phyloP scores from a whole-genome alignment of 2,113 vertebrate species.

The Pterocles gutturalis region DNA sequence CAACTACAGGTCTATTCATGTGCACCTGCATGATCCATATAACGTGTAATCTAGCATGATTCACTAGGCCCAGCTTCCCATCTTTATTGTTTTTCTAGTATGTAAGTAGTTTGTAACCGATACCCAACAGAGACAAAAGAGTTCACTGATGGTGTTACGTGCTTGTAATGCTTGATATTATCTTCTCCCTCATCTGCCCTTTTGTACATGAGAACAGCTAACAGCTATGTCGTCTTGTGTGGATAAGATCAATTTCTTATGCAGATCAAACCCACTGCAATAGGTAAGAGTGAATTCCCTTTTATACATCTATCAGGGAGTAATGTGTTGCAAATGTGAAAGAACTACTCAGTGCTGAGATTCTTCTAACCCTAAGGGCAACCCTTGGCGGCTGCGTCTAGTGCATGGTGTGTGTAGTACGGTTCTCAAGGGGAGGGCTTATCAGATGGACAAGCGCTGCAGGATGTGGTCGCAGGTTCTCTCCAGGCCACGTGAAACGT shows the following conservation, averaged over 20 bases:
- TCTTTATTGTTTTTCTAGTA: not conserved
- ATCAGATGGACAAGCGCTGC: not conserved
- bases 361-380: not conserved
- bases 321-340: not conserved
- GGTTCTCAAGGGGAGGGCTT: not conserved
- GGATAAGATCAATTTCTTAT: constrained; percentile 12
- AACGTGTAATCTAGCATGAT: not conserved
- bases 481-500: constrained; percentile 28
- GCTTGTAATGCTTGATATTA: not conserved
- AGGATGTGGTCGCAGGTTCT: not conserved
- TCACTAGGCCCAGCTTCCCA: not conserved
- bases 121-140: not conserved
- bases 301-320: constrained; percentile 14
- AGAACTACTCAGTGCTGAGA: constrained; percentile 20
- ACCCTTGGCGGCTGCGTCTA: not conserved
- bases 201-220: not conserved
- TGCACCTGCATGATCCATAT: not conserved
- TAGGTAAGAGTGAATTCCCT: not conserved
- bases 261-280: not conserved
- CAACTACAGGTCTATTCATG: not conserved
- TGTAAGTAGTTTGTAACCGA: not conserved
- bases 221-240: not conserved
- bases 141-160: not conserved
- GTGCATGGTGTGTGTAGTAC: accelerated
- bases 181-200: not conserved